Evolutionary conservation across 2,113 vertebrate genomes (phyloP).

Genomic region (Colistium nudipinnis): DNA sequence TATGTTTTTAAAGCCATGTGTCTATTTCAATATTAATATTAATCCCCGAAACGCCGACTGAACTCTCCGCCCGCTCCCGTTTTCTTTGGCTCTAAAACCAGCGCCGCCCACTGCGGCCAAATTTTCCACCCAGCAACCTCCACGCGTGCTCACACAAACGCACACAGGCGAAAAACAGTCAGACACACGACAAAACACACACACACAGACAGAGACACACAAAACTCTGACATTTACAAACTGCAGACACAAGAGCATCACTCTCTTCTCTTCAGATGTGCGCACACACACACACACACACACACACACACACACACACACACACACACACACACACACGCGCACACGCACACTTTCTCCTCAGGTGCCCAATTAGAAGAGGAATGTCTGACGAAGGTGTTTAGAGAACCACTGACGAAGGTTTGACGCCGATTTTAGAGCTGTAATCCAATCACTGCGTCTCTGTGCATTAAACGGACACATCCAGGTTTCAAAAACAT

Average conservation of each 20-base stretch:
- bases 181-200: not conserved
- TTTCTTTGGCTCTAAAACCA: conserved; percentile 8
- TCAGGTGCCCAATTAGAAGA: conserved; percentile 52
- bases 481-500: not conserved
- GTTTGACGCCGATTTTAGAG: conserved; percentile 33
- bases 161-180: no score
- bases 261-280: no score
- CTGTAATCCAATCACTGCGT: conserved; percentile 28
- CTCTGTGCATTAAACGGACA: conserved; percentile 5
- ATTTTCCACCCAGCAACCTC: no score
- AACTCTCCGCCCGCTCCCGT: no score
- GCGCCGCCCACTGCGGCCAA: not conserved
- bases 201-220: conserved; percentile 41
- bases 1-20: no score
- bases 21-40: no score
- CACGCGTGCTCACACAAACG: no score
- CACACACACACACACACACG: conserved; percentile 1
- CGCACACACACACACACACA: conserved; percentile 3
- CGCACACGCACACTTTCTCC: conserved; percentile 25
- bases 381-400: conserved; percentile 47
- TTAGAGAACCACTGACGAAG: conserved; percentile 55
- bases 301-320: no score
- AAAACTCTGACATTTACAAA: conserved; percentile 5
- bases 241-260: conserved; percentile 23
- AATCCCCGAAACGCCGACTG: no score